phyloP scores from a whole-genome alignment of 1,140 invertebrate species.

The Pollicipes pollicipes region DNA sequence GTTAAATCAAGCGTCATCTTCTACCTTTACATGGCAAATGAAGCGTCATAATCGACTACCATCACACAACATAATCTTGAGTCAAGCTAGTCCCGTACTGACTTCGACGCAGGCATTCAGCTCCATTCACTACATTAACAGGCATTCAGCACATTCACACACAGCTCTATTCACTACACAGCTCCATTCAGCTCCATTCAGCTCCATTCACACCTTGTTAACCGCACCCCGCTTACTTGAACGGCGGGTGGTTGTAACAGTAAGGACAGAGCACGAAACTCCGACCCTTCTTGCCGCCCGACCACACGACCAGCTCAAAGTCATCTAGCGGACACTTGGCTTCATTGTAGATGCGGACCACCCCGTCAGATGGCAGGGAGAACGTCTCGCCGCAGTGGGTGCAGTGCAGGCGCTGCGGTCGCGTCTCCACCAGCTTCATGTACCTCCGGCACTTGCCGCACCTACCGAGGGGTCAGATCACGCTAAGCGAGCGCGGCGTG shows the following conservation, averaged over 20 bases:
- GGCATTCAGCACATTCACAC: no score
- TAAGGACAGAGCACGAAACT: slow-evolving; percentile 94
- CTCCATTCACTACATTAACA: no score
- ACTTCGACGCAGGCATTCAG: slow-evolving; percentile 8
- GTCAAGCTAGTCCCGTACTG: slow-evolving; percentile 5
- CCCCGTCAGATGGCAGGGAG: slow-evolving; percentile 80
- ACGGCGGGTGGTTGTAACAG: slow-evolving; percentile 96
- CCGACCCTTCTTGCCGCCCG: slow-evolving; percentile 73
- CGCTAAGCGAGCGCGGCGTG: no score
- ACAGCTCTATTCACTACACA: no score
- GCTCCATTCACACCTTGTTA: slow-evolving; percentile 5
- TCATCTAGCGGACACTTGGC: slow-evolving; percentile 94
- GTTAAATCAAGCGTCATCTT: no score
- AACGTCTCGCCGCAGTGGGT: slow-evolving; percentile 92
- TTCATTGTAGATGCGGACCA: slow-evolving; percentile 84
- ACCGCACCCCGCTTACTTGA: slow-evolving; percentile 37
- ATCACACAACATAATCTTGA: not conserved
- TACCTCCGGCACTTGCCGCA: slow-evolving; percentile 95
- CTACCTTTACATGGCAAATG: no score
- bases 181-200: not conserved
- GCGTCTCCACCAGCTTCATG: slow-evolving; percentile 92
- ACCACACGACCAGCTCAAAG: slow-evolving; percentile 80
- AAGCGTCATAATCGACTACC: no score
- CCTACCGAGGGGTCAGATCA: no score
- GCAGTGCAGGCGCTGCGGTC: slow-evolving; percentile 85